Base-by-base conservation (phyloP, 1,140 invertebrate species). In the Harlomillsia oculata region DNA sequence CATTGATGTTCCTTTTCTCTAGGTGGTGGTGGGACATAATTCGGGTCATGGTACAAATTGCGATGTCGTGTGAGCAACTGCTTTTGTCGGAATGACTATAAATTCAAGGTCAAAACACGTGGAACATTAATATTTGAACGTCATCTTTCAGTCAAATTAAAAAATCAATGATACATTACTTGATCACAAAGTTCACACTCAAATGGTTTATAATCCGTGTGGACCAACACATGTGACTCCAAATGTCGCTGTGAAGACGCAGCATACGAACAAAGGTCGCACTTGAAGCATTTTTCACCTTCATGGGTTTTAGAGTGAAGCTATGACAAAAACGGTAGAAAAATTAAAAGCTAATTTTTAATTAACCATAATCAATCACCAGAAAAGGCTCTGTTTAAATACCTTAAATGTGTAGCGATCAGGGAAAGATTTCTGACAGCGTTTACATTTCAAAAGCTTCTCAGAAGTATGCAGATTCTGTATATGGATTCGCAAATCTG, bases 231-330 rank as follows among this genome's bases (percentile, higher is more conserved):
- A 71, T 98, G 94, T 3, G 88, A 90, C 68, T 95, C 91, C n/a
- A 97, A 76, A 71, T 95, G 91, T 0, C 91, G 81, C 40, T 87
- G 81, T 0, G 90, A 92, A 41, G 89, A 86, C 1, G 91, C 94
- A 0, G 92, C 89, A 72, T 97, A 97, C 1, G 89, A 86, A 72
- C 94, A 98, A 2, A 94, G 71, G 60, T 89, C 88, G 74, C 94
- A 98, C 69, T 90, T 93, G 75, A 87, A 97, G 72, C 92, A 97
- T 70, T 97, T 97, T 73, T 98, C 93, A 2, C 93, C 93, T 70
- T 97, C 92, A 67, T 98, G 94, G 1, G 88, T 88, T 76, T 93
- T 85, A 63, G 78, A 78, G 68, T 86, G 84, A 41, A 84, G 71
- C 77, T 80, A n/a, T n/a, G n/a, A n/a, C n/a, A 64, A 30, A 43